These are phyloP conservation scores for Trigoniulus corallinus DNA, from an alignment of 1,140 invertebrate genomes.

Conservation along the genomic window DNA sequence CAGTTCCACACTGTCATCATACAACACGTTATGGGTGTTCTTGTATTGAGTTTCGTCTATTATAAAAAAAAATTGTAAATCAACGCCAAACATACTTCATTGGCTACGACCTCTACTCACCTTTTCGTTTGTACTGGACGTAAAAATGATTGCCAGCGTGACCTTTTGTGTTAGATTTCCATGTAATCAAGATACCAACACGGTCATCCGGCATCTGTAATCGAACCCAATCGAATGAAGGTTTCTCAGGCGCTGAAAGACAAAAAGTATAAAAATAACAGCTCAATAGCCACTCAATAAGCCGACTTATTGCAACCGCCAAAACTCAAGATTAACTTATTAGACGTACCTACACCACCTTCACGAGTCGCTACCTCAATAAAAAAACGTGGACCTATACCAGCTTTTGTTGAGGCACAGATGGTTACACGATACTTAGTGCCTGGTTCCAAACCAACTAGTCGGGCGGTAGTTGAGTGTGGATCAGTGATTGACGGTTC, in stretches of 20 bases:
- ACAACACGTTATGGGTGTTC: conserved; percentile 42
- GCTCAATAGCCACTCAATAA: background rate
- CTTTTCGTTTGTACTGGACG: conserved; percentile 53
- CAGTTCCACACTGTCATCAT: conserved; percentile 55
- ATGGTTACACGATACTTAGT: conserved; percentile 77
- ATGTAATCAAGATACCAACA: conserved; percentile 57
- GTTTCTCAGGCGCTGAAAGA: conserved; percentile 47
- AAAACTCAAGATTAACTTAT: background rate
- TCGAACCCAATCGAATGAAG: conserved; percentile 51
- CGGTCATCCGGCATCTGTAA: conserved; percentile 51
- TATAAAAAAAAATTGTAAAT: conserved; percentile 9
- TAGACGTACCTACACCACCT: background rate
- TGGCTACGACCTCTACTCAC: too few species aligned
- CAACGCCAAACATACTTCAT: background rate
- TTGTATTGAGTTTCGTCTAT: conserved; percentile 42
- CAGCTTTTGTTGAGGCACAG: conserved; percentile 60
- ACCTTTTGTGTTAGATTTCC: conserved; percentile 48
- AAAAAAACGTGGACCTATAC: conserved; percentile 23
- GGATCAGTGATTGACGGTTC: conserved; percentile 59
- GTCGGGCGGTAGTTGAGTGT: conserved; percentile 54
- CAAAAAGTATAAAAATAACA: too few species aligned
- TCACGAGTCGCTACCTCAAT: conserved; percentile 17
- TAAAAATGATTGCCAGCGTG: conserved; percentile 70
- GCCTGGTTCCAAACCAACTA: conserved; percentile 61
- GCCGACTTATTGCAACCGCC: background rate